Base-by-base conservation (phyloP, 30 jellyfish, hydroid and myxozoan genomes). In the Rhopilema esculentum region DNA sequence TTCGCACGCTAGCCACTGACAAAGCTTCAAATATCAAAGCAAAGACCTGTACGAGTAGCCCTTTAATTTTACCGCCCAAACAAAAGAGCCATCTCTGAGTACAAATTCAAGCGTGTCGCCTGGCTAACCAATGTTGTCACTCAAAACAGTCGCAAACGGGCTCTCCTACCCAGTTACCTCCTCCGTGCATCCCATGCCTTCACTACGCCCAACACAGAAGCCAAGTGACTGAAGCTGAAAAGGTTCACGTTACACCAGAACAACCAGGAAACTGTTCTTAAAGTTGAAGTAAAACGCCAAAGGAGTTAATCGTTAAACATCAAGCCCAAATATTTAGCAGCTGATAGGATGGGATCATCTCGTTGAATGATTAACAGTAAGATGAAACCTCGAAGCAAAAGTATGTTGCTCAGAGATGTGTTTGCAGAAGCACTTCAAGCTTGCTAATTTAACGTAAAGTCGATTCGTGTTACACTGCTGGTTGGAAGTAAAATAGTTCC, bases 31-130 rank as follows among this genome's bases (percentile, higher is more conserved):
- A 40, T 40, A 40, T 40, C 57, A 40, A 40, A 40, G 9, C 57
- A 33, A 73, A 32, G 69, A 73, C 84, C 25, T 73, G 84, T 73
- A 24, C n/a, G 27, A 18, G 51, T 50, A 18, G 68, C 51, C 50
- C 66, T 73, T 73, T 67, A 32, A 22, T 73, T 73, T 40, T 73
- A 73, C 84, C 84, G 40, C 87, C 7, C 86, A 63, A 40, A 72
- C 83, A 76, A 84, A 69, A 69, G 83, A 69, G 74, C 26, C 81
- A 26, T 77, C 83, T 72, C 64, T 71, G 49, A 30, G 83, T 52
- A 66, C 49, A 84, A 49, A 40, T 16, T 51, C 82, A 84, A 69
- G 92, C 92, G 92, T 84, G 69, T 69, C 92, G 83, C 72, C 81
- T 79, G 74, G 49, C 64, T 66, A 53, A 67, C 77, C 57, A 40